Evolutionary conservation across 2,888 invertebrate species (phyloP).

Genomic region (Aproaerema taeniolella): DNA sequence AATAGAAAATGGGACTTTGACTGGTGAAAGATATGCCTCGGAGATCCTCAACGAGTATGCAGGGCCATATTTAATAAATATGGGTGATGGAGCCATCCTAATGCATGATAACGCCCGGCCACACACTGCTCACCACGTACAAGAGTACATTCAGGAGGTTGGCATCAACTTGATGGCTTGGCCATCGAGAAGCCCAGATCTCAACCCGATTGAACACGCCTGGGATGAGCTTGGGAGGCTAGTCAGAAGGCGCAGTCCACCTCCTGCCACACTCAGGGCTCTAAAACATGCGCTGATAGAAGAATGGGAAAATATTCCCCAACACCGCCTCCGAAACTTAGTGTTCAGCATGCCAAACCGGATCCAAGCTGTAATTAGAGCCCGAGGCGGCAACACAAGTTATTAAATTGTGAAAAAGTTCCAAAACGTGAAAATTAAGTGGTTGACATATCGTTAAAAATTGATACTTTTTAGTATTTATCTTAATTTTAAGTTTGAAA

Average conservation of each 20-base stretch:
- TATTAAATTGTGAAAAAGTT: not conserved
- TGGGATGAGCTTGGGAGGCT: conserved; percentile 1
- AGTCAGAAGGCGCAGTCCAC: not conserved
- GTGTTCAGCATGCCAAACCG: conserved; percentile 1
- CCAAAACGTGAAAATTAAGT: no score
- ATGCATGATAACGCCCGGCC: conserved; percentile 8
- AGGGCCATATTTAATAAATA: conserved; percentile 2
- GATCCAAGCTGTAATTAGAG: conserved; percentile 1
- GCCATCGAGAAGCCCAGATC: conserved; percentile 1
- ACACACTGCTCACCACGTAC: conserved; percentile 2
- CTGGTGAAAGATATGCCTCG: conserved; percentile 1
- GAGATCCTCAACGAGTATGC: conserved; percentile 2
- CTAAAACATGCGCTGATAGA: not conserved
- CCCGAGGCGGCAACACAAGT: not conserved
- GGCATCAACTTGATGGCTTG: conserved; percentile 1
- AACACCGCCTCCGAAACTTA: not conserved
- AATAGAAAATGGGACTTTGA: not conserved
- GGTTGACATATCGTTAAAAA: not conserved
- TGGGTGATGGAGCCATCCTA: conserved; percentile 4
- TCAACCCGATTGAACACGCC: not conserved
- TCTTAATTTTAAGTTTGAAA: not conserved
- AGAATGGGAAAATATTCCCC: conserved; percentile 1
- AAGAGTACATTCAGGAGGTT: not conserved
- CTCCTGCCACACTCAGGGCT: conserved; percentile 1
- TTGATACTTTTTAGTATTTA: not conserved